These are phyloP conservation scores for Typhlichthys eigenmanni DNA, from an alignment of 2,797 vertebrate genomes.

Conservation along the genomic window DNA sequence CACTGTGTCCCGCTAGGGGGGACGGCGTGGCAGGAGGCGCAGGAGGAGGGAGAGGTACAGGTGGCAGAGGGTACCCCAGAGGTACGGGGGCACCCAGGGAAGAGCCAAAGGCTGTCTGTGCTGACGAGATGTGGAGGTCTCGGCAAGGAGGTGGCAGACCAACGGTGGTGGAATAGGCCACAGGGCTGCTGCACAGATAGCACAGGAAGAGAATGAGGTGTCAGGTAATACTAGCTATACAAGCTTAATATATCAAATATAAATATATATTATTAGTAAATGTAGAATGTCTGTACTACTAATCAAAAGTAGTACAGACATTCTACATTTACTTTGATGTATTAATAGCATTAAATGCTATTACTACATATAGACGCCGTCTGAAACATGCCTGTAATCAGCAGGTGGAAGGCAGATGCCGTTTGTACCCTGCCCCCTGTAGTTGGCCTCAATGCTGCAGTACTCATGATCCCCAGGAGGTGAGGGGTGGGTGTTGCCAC, in stretches of 20 bases:
- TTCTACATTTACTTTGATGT: too few species aligned
- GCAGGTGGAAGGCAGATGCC: slow-evolving; percentile 70
- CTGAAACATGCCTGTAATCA: slow-evolving; percentile 80
- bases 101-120: slow-evolving; percentile 83
- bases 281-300: too few species aligned
- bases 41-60: slow-evolving; percentile 65
- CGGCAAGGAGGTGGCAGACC: slow-evolving; percentile 68
- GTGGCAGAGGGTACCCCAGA: slow-evolving; percentile 59
- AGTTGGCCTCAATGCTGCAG: slow-evolving; percentile 83
- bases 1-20: slow-evolving; percentile 54
- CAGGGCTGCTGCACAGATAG: slow-evolving; percentile 64
- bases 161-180: slow-evolving; percentile 80
- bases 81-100: slow-evolving; percentile 63
- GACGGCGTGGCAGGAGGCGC: slow-evolving; percentile 47
- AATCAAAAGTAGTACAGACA: too few species aligned
- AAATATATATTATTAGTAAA: too few species aligned
- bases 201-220: slow-evolving; percentile 34
- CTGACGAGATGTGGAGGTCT: slow-evolving; percentile 80
- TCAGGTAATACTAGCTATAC: neutral
- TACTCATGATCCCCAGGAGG: slow-evolving; percentile 86
- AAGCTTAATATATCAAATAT: too few species aligned
- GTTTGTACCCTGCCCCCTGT: slow-evolving; percentile 79
- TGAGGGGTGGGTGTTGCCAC: slow-evolving; percentile 45
- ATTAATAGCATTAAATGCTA: too few species aligned
- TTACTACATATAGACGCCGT: too few species aligned